Conservation (phyloP, 2,888 invertebrate species). For the Caenorhabditis parvicauda region DNA sequence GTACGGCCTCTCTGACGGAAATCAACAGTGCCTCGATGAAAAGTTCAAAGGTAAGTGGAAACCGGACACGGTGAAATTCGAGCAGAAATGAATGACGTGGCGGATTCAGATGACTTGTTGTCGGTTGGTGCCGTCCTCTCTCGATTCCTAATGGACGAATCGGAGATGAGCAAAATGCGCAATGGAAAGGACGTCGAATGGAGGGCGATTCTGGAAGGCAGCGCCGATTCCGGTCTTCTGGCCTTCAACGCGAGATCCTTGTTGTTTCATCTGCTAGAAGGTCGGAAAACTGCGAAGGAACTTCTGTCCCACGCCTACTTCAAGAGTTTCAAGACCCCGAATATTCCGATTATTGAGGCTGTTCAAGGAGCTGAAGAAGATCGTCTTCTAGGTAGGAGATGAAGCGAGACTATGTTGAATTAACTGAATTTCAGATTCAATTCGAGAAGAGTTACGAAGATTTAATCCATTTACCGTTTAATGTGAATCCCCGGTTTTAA, state of each 20-base stretch:
- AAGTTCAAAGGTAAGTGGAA: conserved; percentile 17
- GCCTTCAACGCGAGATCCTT: conserved; percentile 21
- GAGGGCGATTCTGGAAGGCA: conserved; percentile 23
- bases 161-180: conserved; percentile 24
- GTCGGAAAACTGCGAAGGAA: conserved; percentile 20
- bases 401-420: no score
- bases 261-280: conserved; percentile 23
- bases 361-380: no score
- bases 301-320: conserved; percentile 24
- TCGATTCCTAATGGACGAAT: conserved; percentile 29
- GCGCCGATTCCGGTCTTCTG: conserved; percentile 24
- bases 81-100: conserved; percentile 1
- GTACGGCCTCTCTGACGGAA: conserved; percentile 26
- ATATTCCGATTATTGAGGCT: no score
- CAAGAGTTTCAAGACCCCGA: conserved; percentile 26
- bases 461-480: conserved; percentile 32
- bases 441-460: conserved; percentile 25
- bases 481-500: no score
- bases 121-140: conserved; percentile 29
- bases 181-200: conserved; percentile 29
- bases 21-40: conserved; percentile 16
- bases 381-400: no score
- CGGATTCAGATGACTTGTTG: conserved; percentile 23
- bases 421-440: conserved; percentile 16
- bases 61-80: background rate